Evolutionary conservation across 1,140 invertebrate genomes (phyloP).

Genomic region (Samia ricini): DNA sequence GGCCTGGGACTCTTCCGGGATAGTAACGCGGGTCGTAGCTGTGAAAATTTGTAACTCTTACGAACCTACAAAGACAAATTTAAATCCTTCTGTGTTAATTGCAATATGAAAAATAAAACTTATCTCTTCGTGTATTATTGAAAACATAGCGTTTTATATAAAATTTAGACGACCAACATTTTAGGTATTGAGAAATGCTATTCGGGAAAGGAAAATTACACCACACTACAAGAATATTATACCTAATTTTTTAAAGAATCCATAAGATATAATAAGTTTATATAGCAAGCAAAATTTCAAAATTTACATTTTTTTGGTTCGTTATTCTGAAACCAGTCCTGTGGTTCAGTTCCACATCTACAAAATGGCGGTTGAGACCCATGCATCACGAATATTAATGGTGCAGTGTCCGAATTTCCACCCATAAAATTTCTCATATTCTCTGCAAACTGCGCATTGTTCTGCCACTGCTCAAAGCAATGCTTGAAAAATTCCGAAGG

Average conservation of each 20-base stretch:
- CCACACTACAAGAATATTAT: too few relatives aligned
- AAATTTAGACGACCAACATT: too few relatives aligned
- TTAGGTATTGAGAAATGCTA: too few relatives aligned
- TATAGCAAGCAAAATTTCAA: background rate
- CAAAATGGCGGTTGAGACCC: constrained; percentile 51
- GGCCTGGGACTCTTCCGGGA: constrained; percentile 30
- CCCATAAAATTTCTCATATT: constrained; percentile 59
- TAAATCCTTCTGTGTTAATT: background rate
- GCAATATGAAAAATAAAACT: background rate
- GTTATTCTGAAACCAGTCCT: constrained; percentile 47
- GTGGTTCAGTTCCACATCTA: constrained; percentile 46
- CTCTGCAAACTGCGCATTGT: constrained; percentile 52
- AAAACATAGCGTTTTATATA: too few relatives aligned
- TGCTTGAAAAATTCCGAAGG: constrained; percentile 57
- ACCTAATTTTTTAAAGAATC: too few relatives aligned
- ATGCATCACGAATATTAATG: constrained; percentile 63
- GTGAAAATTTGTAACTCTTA: constrained; percentile 67
- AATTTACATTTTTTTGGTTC: constrained; percentile 62
- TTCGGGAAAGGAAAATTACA: too few relatives aligned
- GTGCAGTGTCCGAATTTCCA: constrained; percentile 39
- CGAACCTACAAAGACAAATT: constrained; percentile 53
- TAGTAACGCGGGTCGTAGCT: constrained; percentile 50
- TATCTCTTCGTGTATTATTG: too few relatives aligned
- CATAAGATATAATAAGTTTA: too few relatives aligned
- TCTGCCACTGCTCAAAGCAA: constrained; percentile 65